Evolutionary conservation across 2,797 vertebrate species (phyloP).

Genomic region (Onychomys leucogaster): DNA sequence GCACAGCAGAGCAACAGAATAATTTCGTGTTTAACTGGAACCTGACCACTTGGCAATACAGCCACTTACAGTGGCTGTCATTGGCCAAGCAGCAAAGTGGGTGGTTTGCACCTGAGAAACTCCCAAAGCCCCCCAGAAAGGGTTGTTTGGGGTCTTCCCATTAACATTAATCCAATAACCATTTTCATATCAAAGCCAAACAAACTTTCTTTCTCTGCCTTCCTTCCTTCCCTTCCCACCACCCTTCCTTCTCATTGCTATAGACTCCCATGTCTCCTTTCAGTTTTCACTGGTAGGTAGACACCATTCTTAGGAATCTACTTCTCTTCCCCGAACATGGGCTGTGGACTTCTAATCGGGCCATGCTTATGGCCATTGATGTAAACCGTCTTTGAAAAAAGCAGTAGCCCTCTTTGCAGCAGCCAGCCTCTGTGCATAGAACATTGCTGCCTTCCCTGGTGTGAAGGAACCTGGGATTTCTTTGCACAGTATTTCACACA

Average conservation of each 20-base stretch:
- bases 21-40: neutral
- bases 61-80: neutral
- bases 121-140: neutral
- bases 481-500: neutral
- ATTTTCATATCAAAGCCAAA: slow-evolving; percentile 6
- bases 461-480: neutral
- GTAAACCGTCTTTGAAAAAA: neutral
- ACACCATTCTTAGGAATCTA: neutral
- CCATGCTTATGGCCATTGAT: neutral
- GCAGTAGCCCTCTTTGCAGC: neutral
- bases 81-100: neutral
- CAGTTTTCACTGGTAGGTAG: neutral
- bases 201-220: neutral
- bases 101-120: slow-evolving; percentile 31
- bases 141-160: neutral
- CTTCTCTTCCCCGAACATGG: neutral
- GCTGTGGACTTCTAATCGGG: neutral
- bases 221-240: neutral
- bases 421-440: neutral
- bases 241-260: neutral
- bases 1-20: neutral
- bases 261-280: neutral
- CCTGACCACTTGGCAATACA: slow-evolving; percentile 24
- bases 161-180: neutral
- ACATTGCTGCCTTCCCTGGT: neutral